A percentile compares a stretch with the other conserved stretches of the same genome.
Evolutionary conservation across 2,797 vertebrate species (phyloP).

Genomic region (Varecia variegata): DNA sequence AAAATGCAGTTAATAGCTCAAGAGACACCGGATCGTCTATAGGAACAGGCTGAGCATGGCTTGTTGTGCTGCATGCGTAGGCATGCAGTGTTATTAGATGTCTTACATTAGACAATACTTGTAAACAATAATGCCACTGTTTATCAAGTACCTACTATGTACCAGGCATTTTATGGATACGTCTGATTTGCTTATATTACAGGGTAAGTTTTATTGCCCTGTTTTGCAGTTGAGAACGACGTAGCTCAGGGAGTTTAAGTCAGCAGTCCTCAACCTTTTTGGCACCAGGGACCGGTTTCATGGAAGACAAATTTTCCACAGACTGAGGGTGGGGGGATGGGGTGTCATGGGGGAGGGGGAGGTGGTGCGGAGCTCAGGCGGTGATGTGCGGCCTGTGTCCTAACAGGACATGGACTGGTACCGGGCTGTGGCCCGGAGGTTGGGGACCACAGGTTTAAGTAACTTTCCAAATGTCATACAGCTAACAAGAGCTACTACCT

Average conservation of each 20-base stretch:
- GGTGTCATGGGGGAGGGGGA: too few relatives aligned
- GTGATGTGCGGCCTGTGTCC: too few relatives aligned
- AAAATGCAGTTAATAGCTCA: not conserved
- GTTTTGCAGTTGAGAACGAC: not conserved
- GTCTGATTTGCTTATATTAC: not conserved
- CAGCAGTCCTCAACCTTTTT: too few relatives aligned
- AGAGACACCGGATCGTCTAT: not conserved
- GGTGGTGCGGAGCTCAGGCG: too few relatives aligned
- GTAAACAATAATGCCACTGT: not conserved
- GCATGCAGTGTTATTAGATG: not conserved
- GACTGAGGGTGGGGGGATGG: too few relatives aligned
- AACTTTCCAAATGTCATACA: not conserved
- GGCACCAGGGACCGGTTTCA: too few relatives aligned
- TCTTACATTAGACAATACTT: constrained; percentile 3
- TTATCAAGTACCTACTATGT: constrained; percentile 36
- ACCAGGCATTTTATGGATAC: not conserved
- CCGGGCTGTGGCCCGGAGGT: too few relatives aligned
- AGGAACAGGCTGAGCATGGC: constrained; percentile 36
- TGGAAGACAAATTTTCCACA: too few relatives aligned
- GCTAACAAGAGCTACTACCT: not conserved
- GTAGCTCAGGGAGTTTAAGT: not conserved
- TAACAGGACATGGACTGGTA: too few relatives aligned
- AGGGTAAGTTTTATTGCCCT: not conserved
- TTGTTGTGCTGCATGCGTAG: not conserved
- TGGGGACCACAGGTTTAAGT: not conserved